Conservation (phyloP, 1,140 invertebrate genomes). For the Pseudomyrmex sp. region DNA sequence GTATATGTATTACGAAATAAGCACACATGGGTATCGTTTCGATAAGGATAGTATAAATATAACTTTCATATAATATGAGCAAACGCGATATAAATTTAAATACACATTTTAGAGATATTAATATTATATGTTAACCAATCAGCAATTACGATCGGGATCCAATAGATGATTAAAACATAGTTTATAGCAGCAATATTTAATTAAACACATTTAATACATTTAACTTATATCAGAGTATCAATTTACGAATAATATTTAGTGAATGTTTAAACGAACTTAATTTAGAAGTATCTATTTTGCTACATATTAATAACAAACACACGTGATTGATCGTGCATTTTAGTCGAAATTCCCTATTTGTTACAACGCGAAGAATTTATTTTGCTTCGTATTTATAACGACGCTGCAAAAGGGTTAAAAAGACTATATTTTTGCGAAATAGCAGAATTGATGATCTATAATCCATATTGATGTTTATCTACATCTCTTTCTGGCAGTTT, state of each 20-base stretch:
- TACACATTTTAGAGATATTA: constrained; percentile 23
- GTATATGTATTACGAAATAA: background rate
- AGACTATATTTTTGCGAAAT: constrained; percentile 19
- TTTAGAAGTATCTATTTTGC: constrained; percentile 17
- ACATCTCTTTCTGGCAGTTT: constrained; percentile 25
- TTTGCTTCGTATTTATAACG: constrained; percentile 10
- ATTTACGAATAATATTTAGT: constrained; percentile 37
- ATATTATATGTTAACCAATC: constrained; percentile 30
- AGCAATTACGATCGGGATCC: background rate
- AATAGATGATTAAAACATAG: background rate
- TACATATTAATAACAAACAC: background rate
- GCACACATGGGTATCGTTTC: no score
- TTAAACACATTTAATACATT: constrained; percentile 18
- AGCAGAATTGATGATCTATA: constrained; percentile 49
- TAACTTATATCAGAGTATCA: constrained; percentile 22
- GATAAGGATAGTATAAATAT: background rate
- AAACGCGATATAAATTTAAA: background rate
- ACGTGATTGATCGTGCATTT: constrained; percentile 39
- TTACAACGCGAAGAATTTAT: constrained; percentile 28
- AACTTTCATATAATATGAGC: background rate
- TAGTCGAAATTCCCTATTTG: constrained; percentile 39
- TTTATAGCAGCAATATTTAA: constrained; percentile 29
- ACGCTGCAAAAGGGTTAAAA: constrained; percentile 43
- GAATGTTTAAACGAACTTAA: constrained; percentile 48
- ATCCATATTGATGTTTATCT: constrained; percentile 54